These are phyloP conservation scores for Ichneumoninae sp. DNA, from an alignment of 2,888 invertebrate genomes.

Conservation along the genomic window DNA sequence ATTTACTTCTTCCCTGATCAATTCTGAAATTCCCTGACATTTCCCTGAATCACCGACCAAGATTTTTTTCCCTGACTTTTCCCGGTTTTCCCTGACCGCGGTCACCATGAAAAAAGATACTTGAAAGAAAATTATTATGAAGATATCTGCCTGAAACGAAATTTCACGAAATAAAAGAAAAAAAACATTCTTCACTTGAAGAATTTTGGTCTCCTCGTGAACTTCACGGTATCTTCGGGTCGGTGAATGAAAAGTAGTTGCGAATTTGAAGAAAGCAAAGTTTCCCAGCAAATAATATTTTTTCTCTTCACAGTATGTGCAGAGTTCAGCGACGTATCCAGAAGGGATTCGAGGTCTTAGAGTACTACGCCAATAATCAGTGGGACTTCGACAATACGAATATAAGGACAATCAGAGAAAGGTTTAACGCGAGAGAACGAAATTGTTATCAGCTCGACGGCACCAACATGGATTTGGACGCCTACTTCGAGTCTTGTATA, in stretches of 20 bases:
- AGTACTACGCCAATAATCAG: constrained; percentile 96
- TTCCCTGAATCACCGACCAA: no score
- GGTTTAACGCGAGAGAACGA: constrained; percentile 89
- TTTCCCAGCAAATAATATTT: constrained; percentile 6
- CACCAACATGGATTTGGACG: constrained; percentile 90
- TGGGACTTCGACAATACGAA: constrained; percentile 94
- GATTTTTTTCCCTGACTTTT: no score
- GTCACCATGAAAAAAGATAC: no score
- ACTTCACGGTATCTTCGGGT: no score
- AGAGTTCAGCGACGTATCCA: constrained; percentile 93
- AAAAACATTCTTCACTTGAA: no score
- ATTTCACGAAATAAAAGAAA: no score
- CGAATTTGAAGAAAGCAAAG: constrained; percentile 1
- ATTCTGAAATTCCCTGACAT: no score
- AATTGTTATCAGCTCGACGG: constrained; percentile 90
- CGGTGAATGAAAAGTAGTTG: neutral
- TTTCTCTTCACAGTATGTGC: constrained; percentile 88
- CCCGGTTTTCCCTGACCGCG: no score
- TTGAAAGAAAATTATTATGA: no score
- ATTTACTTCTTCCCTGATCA: no score
- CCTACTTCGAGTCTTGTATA: constrained; percentile 94
- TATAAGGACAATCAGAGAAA: constrained; percentile 86
- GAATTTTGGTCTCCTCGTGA: no score
- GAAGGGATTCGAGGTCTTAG: constrained; percentile 95
- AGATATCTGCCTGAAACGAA: no score